Evolutionary conservation across 2,797 vertebrate species (phyloP).

Genomic region (Typhlichthys subterraneus): DNA sequence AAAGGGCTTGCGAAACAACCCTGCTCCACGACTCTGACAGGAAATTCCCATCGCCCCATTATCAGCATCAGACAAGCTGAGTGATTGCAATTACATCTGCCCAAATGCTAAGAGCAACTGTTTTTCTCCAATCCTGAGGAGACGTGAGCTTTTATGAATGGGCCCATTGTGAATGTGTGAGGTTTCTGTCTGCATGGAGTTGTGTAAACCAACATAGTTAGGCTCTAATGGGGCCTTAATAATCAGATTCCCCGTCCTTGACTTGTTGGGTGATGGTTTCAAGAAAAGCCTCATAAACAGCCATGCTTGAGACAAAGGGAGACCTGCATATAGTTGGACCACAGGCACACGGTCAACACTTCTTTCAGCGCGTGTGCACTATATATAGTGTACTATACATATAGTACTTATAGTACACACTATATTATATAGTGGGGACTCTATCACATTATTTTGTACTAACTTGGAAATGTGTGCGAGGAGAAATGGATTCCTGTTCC

Average conservation of each 20-base stretch:
- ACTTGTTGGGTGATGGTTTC: conserved; percentile 62
- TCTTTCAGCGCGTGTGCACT: background rate
- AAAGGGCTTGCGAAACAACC: conserved; percentile 80
- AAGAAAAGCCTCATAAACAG: conserved; percentile 40
- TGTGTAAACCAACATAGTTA: conserved; percentile 69
- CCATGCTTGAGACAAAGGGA: conserved; percentile 7
- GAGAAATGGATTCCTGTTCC: background rate
- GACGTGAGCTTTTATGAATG: conserved; percentile 75
- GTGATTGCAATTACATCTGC: conserved; percentile 86
- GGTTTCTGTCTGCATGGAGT: conserved; percentile 62
- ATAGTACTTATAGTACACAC: too few relatives aligned
- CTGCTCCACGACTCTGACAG: conserved; percentile 76
- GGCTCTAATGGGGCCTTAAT: conserved; percentile 75
- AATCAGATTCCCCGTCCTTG: conserved; percentile 74
- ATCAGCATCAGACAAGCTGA: conserved; percentile 87
- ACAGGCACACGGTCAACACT: background rate
- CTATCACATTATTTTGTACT: background rate
- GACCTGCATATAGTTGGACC: background rate
- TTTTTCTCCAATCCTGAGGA: conserved; percentile 59
- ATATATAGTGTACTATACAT: too few relatives aligned
- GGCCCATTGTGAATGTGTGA: conserved; percentile 74
- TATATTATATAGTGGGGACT: too few relatives aligned
- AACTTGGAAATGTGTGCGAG: background rate
- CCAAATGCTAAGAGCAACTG: conserved; percentile 80
- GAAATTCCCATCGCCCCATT: conserved; percentile 86